Conservation (phyloP, 2,888 invertebrate genomes). For the Dryobotodes eremita region DNA sequence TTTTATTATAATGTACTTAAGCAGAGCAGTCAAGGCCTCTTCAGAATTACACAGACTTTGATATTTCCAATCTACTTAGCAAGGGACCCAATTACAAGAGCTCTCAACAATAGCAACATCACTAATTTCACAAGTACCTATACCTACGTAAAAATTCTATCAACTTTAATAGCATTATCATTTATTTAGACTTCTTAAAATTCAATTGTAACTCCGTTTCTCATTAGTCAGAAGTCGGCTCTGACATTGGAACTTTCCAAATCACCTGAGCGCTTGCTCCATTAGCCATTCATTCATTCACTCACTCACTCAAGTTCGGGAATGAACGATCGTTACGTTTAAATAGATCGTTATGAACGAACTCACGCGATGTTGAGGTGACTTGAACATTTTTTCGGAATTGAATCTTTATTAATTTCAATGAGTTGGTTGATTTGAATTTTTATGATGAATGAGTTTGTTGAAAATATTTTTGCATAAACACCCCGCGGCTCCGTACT, state of each 20-base stretch:
- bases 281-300: conserved; percentile 69
- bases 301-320: conserved; percentile 60
- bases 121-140: conserved; percentile 34
- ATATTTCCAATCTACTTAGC: conserved; percentile 54
- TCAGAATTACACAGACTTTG: conserved; percentile 45
- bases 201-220: conserved; percentile 46
- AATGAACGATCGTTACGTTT: conserved; percentile 59
- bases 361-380: conserved; percentile 44
- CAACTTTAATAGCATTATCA: conserved; percentile 41
- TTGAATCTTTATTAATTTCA: conserved; percentile 48
- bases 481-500: not conserved
- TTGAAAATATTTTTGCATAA: conserved; percentile 25
- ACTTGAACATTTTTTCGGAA: conserved; percentile 38
- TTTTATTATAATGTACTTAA: conserved; percentile 31
- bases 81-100: conserved; percentile 21
- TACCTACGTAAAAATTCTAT: conserved; percentile 31
- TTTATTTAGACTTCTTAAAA: conserved; percentile 47
- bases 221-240: conserved; percentile 69
- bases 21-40: conserved; percentile 46
- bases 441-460: conserved; percentile 23
- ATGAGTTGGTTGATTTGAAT: conserved; percentile 45
- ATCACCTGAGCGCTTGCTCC: conserved; percentile 67
- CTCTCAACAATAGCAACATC: conserved; percentile 37
- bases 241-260: conserved; percentile 66
- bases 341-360: conserved; percentile 53